Percentiles rank a stretch among this genome's conserved stretches.
phyloP scores from a whole-genome alignment of 2,113 vertebrate species.

The Strix uralensis region DNA sequence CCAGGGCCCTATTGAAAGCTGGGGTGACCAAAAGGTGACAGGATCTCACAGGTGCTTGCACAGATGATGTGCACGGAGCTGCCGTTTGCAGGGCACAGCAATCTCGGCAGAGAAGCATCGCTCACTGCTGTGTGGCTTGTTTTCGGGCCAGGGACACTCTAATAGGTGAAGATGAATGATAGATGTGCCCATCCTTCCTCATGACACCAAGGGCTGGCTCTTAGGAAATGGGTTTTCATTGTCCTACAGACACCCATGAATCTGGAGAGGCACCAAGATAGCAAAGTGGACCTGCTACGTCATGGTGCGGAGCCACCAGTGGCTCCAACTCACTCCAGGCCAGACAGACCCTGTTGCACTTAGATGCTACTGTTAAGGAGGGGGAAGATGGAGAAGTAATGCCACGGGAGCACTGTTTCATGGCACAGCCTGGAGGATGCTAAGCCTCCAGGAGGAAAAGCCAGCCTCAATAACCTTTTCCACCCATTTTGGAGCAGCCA shows the following conservation, averaged over 20 bases:
- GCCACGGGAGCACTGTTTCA: not conserved
- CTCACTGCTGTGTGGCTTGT: not conserved
- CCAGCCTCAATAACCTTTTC: not conserved
- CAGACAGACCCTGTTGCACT: fast-evolving
- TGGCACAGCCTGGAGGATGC: not conserved
- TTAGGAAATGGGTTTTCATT: not conserved
- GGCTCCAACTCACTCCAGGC: not conserved
- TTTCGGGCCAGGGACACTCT: not conserved
- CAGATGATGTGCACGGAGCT: not conserved
- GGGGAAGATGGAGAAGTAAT: not conserved
- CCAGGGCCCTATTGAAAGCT: not conserved
- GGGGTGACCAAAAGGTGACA: not conserved
- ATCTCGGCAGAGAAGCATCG: fast-evolving
- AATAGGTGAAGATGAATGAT: not conserved
- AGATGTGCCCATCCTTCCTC: not conserved
- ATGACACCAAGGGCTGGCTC: not conserved
- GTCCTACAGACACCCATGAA: not conserved
- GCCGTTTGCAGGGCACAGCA: not conserved
- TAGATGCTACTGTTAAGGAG: not conserved
- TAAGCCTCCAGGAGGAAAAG: not conserved
- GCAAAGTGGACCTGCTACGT: not conserved
- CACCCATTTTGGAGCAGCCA: not conserved
- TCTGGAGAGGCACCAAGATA: not conserved
- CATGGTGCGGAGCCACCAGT: not conserved
- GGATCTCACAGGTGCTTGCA: not conserved